A percentile compares a stretch with the other conserved stretches of the same genome.
These are phyloP conservation scores for Cryptocephalus primarius DNA, from an alignment of 2,888 invertebrate genomes.

Conservation along the genomic window DNA sequence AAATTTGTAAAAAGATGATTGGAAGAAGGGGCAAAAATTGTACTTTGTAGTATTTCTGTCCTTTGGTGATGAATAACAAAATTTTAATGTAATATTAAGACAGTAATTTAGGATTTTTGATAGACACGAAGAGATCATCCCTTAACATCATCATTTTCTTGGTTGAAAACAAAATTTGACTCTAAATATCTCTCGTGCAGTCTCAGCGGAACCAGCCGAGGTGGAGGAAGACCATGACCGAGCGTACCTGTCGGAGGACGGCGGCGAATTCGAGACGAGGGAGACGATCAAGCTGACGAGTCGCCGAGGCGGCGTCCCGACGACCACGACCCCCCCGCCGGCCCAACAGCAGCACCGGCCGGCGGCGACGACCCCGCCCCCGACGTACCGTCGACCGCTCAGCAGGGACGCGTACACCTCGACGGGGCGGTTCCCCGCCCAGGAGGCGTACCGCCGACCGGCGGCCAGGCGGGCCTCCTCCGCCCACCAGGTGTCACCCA, in stretches of 20 bases:
- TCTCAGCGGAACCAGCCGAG: conserved; percentile 25
- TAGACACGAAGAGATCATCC: not conserved
- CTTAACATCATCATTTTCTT: no score
- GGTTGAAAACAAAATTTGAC: not conserved
- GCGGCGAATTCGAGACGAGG: conserved; percentile 29
- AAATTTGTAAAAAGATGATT: no score
- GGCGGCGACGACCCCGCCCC: conserved; percentile 10
- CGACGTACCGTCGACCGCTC: conserved; percentile 24
- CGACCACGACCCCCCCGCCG: conserved; percentile 27
- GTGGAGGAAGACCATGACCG: conserved; percentile 39
- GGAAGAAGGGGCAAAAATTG: no score
- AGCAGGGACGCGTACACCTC: conserved; percentile 35
- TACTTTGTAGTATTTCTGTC: no score
- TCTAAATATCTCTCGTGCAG: not conserved
- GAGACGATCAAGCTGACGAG: conserved; percentile 40
- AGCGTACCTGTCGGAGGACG: conserved; percentile 15
- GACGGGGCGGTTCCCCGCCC: conserved; percentile 16
- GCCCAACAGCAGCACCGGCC: conserved; percentile 25
- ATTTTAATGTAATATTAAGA: no score
- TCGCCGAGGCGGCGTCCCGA: conserved; percentile 32
- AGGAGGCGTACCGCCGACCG: conserved; percentile 8
- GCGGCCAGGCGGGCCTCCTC: no score
- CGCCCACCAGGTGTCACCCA: conserved; percentile 4
- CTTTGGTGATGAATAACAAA: no score
- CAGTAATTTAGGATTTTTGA: not conserved